A percentile compares a stretch with the other conserved stretches of the same genome.
phyloP scores from a whole-genome alignment of 2,113 vertebrate species.

The Lamprologus tigripictilis region DNA sequence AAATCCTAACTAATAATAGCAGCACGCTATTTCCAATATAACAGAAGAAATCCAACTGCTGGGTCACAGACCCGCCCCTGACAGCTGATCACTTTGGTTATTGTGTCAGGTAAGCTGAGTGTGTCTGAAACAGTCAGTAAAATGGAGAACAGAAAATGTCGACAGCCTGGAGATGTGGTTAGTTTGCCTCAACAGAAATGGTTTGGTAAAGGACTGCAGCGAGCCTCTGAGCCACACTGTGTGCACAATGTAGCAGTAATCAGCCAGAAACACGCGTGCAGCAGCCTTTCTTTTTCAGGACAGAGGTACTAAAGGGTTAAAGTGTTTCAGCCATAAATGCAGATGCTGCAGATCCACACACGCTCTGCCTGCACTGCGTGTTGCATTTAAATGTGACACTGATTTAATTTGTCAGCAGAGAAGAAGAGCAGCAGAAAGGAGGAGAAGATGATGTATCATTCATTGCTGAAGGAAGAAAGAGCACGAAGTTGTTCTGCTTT shows the following conservation, averaged over 20 bases:
- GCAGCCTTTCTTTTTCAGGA: neutral
- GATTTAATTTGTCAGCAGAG: slow-evolving; percentile 16
- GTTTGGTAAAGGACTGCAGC: neutral
- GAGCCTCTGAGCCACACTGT: neutral
- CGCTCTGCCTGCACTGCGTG: neutral
- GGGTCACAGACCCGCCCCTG: neutral
- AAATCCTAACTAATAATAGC: neutral
- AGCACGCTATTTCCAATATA: neutral
- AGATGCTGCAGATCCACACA: neutral
- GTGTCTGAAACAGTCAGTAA: neutral
- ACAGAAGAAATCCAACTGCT: neutral
- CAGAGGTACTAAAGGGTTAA: neutral
- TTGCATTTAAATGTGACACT: slow-evolving; percentile 10
- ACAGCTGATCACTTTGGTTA: neutral
- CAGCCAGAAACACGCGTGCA: neutral
- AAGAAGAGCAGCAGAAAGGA: neutral
- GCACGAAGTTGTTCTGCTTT: neutral
- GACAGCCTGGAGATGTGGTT: neutral
- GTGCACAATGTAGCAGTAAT: neutral
- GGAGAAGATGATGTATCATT: neutral
- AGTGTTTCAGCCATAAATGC: neutral
- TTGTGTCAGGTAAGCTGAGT: neutral
- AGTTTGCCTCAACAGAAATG: neutral
- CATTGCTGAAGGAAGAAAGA: neutral
- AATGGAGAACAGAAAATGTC: neutral